Percentiles rank a stretch among this genome's conserved stretches.
Conservation (phyloP, 1,140 invertebrate species). For the Thaumatotibia leucotreta region DNA sequence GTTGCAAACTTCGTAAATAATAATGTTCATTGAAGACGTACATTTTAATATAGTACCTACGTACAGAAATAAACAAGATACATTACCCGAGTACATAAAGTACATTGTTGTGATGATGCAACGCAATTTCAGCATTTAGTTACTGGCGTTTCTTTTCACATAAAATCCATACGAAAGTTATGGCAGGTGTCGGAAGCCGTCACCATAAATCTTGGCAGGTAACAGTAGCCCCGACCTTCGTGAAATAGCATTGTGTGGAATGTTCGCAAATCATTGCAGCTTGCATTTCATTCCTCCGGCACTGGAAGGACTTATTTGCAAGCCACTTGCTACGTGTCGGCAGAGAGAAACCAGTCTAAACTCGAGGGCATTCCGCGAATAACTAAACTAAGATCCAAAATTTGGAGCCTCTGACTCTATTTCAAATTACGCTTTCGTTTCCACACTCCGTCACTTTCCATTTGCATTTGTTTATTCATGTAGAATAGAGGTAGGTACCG, state of each 20-base stretch:
- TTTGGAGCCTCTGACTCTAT: too few species aligned
- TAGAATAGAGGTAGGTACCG: too few species aligned
- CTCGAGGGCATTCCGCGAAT: too few species aligned
- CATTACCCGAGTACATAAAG: too few species aligned
- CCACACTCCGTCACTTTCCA: too few species aligned
- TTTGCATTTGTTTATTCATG: too few species aligned
- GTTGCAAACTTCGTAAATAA: too few species aligned
- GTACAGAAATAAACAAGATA: not conserved
- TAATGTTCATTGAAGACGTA: too few species aligned
- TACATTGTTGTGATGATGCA: not conserved
- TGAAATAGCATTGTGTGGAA: not conserved
- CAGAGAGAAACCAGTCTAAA: too few species aligned
- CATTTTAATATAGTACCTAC: not conserved
- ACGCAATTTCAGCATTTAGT: not conserved
- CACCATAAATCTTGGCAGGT: not conserved
- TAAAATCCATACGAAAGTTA: not conserved
- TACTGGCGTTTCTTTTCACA: not conserved
- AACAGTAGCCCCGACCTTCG: not conserved
- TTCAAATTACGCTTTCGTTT: too few species aligned
- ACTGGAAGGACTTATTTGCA: not conserved
- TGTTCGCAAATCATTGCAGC: constrained; percentile 5
- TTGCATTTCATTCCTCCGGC: not conserved
- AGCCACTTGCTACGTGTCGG: not conserved
- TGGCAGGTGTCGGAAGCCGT: not conserved
- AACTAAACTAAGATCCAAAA: too few species aligned